Base-by-base conservation (phyloP, 2,888 invertebrate genomes). In the Eudemis profundana region DNA sequence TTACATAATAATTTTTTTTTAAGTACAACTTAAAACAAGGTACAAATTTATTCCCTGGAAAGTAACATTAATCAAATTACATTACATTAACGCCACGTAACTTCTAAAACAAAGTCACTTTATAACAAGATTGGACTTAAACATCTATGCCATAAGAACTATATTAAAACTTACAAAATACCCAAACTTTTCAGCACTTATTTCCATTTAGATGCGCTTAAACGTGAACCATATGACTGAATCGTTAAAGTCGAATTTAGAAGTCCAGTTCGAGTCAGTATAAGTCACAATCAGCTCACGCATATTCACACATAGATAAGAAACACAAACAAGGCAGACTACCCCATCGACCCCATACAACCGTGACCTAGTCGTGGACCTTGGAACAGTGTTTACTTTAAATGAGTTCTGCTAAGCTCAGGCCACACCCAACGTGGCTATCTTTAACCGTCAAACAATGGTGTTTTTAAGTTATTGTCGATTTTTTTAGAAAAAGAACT, bases 271-370 rank as follows among this genome's bases (percentile, higher is more conserved):
- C 4, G 12, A 12, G 19, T 0, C n/a, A 5, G 0, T 19, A 44
- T 8, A 7, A 12, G 8, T 8, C 8, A 10, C 2, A 33, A 7
- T 33, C 33, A 33, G 5, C 5, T 8, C 33, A 53, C 51, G 38
- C 14, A 53, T 23, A 15, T 14, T 40, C 21, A n/a, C 21, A 12
- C 42, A 57, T 23, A 50, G 40, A 57, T 27, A 36, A 64, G 33
- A 17, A 44, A 42, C 14, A 54, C 64, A 64, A 62, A 29, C 42
- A 51, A 12, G 29, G 79, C 79, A 79, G 76, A 77, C 76, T 50
- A 23, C 4, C 54, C 23, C 33, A 33, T 33, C 51, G 67, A 57
- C 21, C 57, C 33, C 29, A 19, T 33, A 33, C n/a, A 17, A 50
- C 40, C 44, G 10, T 51, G 50, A 50, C 57, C 42, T 59, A 33